Evolutionary conservation across 1,140 invertebrate genomes (phyloP), one percentile per base, ranked within the genome.

Genomic region (Archegozetes longisetosus): DNA sequence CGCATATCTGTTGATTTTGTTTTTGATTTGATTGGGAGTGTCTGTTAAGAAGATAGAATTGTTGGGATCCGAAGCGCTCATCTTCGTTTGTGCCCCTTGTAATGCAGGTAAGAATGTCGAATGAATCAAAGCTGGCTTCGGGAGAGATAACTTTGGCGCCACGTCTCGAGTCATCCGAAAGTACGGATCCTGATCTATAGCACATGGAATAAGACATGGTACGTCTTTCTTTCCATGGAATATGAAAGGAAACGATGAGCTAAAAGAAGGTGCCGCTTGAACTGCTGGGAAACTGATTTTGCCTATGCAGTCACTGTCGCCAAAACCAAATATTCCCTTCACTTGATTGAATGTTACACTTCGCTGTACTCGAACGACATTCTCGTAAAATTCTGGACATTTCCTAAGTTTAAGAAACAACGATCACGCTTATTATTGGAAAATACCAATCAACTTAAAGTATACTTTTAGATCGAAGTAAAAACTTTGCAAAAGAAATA

Each of bases 141-240:
- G 81, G 69, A 79, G 83, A 23, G 84, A 86, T 14, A 98, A 74
- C 59, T 82, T 81, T 0, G 93, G 92, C 0, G 93, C 88, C 22
- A 97, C 90, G 75, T 99, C 95, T 61, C 95, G 78, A 0, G 91
- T 93, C 93, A 99, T 96, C 58, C 95, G 79, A 73, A 99, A 98
- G 73, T 98, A 98, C 0, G 95, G 95, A 75, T 98, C 95, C 79
- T 99, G 96, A 79, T 99, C 96, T 68, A 99, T 98, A 27, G 92
- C 96, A 75, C 94, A 98, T 0, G 95, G 95, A 64, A 99, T 95
- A 1, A 99, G 76, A 69, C 91, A 96, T 3, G 85, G 85, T 55
- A 91, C 77, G 70, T 91, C 87, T 54, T 81, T 82, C 57, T 82
- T 77, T 2, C 78, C 69, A 29, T 74, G 83, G 72, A 99, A 98